A percentile compares a stretch with the other conserved stretches of the same genome.
Conservation (phyloP, 2,113 vertebrate species). For the Patagioenas fasciata region DNA sequence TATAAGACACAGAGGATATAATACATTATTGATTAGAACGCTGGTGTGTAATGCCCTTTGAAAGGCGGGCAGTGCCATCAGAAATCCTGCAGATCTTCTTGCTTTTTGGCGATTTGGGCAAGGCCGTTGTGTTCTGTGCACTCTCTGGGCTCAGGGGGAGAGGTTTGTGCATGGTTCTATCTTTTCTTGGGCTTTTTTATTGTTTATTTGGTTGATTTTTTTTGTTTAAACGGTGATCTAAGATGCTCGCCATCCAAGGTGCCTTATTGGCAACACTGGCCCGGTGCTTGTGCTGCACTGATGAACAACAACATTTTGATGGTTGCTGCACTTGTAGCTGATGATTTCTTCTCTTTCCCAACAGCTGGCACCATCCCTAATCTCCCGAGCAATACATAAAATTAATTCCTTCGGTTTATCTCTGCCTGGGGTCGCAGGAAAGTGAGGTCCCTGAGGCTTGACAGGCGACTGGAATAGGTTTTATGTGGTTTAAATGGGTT, state of each 20-base stretch:
- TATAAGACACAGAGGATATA: slow-evolving; percentile 16
- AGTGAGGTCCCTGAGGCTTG: neutral
- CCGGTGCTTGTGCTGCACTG: neutral
- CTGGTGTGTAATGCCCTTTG: slow-evolving; percentile 13
- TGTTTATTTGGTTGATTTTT: no score
- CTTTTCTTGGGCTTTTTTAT: no score
- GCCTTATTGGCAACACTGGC: neutral
- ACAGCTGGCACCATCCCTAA: neutral
- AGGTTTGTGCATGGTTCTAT: no score
- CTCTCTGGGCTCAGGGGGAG: no score
- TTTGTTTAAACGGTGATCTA: neutral
- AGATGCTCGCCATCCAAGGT: neutral
- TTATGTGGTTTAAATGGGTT: slow-evolving; percentile 1
- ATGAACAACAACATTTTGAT: neutral
- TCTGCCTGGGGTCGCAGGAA: neutral
- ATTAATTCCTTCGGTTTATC: slow-evolving; percentile 17
- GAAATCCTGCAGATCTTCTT: no score
- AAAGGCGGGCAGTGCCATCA: neutral
- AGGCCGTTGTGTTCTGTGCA: no score
- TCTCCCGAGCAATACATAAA: neutral
- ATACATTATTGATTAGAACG: slow-evolving; percentile 69
- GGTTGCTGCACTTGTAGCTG: neutral
- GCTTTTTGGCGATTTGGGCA: no score
- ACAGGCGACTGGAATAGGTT: neutral
- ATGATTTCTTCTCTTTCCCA: neutral